phyloP scores from a whole-genome alignment of 1,140 invertebrate species.

The Lasioglossum albipes region DNA sequence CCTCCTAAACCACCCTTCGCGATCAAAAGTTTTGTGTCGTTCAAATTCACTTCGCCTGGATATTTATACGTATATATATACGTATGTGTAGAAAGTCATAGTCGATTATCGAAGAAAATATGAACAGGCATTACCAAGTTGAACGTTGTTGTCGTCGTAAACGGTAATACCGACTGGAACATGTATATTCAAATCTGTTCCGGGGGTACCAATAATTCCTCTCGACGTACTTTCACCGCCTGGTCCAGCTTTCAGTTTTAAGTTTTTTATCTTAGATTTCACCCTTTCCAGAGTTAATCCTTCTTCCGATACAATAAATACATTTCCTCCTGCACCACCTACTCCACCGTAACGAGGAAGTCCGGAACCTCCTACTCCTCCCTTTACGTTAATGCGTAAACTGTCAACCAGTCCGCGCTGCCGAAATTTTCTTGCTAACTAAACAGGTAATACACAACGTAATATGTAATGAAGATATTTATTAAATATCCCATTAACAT shows the following conservation, averaged over 20 bases:
- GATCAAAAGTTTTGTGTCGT: conserved; percentile 84
- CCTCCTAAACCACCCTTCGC: conserved; percentile 90
- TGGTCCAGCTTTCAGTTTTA: conserved; percentile 82
- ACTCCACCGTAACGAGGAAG: conserved; percentile 89
- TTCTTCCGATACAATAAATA: conserved; percentile 86
- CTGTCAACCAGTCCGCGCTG: conserved; percentile 86
- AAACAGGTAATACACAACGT: conserved; percentile 17
- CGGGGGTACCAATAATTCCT: conserved; percentile 87
- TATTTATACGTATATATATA: conserved; percentile 7
- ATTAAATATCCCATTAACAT: neutral
- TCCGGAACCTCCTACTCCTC: conserved; percentile 89
- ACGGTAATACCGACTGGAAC: conserved; percentile 90
- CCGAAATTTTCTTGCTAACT: conserved; percentile 74
- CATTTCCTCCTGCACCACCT: conserved; percentile 92
- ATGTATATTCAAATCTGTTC: conserved; percentile 85
- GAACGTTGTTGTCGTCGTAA: conserved; percentile 83
- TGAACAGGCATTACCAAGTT: conserved; percentile 79
- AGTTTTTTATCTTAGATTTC: conserved; percentile 78
- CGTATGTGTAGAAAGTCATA: neutral
- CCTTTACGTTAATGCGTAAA: conserved; percentile 86
- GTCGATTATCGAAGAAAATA: neutral
- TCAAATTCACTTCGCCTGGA: conserved; percentile 87
- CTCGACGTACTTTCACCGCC: conserved; percentile 87
- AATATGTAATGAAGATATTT: no score
- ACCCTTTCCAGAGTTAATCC: conserved; percentile 82